Percentiles rank a stretch among this genome's conserved stretches.
Evolutionary conservation across 92 coral and sea anemone genomes (phyloP).

Genomic region (Umimayanthus chanpuru): DNA sequence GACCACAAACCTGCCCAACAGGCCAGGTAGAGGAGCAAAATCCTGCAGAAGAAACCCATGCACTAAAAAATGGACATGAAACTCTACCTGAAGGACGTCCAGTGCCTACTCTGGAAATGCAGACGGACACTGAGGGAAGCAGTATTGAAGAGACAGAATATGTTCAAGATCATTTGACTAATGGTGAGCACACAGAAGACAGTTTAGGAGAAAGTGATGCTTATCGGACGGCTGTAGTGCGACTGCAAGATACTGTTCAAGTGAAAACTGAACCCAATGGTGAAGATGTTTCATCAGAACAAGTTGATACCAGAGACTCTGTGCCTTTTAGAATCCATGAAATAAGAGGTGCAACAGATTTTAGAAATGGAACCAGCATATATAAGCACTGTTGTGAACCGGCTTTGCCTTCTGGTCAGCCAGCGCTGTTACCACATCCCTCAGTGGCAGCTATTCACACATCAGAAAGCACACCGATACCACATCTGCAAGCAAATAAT

Average conservation of each 20-base stretch:
- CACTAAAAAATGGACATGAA: constrained; percentile 21
- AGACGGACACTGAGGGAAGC: constrained; percentile 40
- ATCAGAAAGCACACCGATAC: constrained; percentile 29
- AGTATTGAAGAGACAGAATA: constrained; percentile 32
- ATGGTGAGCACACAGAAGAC: constrained; percentile 24
- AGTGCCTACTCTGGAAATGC: background rate
- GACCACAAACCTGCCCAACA: background rate
- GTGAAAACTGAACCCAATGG: constrained; percentile 82
- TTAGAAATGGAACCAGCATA: constrained; percentile 26
- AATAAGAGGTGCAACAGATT: constrained; percentile 15
- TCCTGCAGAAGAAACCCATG: background rate
- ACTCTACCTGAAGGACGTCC: background rate
- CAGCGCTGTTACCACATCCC: constrained; percentile 6
- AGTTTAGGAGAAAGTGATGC: constrained; percentile 19
- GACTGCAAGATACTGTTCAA: constrained; percentile 74
- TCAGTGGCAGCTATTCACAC: background rate
- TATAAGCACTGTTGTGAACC: constrained; percentile 48
- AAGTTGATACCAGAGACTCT: constrained; percentile 7
- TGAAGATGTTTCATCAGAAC: constrained; percentile 28
- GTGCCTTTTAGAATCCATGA: constrained; percentile 10
- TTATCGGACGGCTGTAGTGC: constrained; percentile 71
- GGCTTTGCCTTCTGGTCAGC: background rate
- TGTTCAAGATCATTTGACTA: background rate
- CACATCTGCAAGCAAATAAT: constrained; percentile 36
- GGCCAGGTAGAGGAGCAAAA: constrained; percentile 20